Base-by-base conservation (phyloP, 2,797 vertebrate species). In the Eurystomus glaucurus region DNA sequence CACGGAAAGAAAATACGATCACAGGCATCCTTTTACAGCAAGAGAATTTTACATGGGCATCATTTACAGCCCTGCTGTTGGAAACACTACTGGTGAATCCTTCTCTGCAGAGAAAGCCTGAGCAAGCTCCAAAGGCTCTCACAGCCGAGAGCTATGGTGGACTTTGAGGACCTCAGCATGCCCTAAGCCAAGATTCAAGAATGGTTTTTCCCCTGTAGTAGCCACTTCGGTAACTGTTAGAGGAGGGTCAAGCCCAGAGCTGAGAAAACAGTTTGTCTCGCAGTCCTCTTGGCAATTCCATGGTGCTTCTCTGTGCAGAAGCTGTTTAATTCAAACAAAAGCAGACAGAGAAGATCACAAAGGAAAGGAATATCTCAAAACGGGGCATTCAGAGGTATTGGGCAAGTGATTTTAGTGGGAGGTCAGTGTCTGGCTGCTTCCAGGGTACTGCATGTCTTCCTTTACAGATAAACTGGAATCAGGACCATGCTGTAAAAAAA, bases 31-130 rank as follows among this genome's bases (percentile, higher is more conserved):
- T 92, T 95, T 97, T 96, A 93, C 95, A 90, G 50, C 50, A 90
- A 62, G 76, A 96, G 54, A 92, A 95, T 96, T 92, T 96, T 92
- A 72, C 88, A 91, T 77, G 61, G 54, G 92, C 70, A 81, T 93
- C 86, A 79, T 70, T 93, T 91, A 93, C 90, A 90, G 72, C 21
- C 9, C 48, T 55, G 29, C 55, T 29, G 33, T 8, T 81, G 26
- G 65, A 92, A 89, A 92, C 8, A 15, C 10, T 15, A 25, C 22
- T 29, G 25, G 17, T 37, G 22, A 46, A 18, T 20, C 19, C 45
- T 45, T 45, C 43, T 43, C 41, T 43, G 16, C 41, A 14, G 41
- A 43, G 41, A 43, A 43, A 43, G 29, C 29, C 51, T 48, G 6
- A 55, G 45, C 10, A 55, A 79, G 57, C 8, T 80, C 43, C 61